Evolutionary conservation across 2,797 vertebrate species (phyloP).

Genomic region (Graptemys geographica): DNA sequence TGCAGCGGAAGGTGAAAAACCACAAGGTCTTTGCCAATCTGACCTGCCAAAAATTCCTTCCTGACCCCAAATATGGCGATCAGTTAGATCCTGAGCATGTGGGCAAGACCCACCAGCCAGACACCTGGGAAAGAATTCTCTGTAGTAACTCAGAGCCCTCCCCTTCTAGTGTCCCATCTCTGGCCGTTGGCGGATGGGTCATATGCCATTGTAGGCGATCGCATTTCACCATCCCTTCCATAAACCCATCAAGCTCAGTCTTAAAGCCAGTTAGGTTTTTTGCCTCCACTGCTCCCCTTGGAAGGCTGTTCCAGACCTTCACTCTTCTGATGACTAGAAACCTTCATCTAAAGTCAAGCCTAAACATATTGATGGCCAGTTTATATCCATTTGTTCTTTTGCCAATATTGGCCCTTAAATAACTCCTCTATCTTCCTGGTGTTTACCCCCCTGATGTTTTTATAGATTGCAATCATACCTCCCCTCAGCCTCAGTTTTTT

Average conservation of each 20-base stretch:
- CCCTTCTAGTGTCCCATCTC: not conserved
- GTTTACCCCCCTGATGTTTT: not conserved
- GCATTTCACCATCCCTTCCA: not conserved
- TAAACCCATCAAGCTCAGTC: not conserved
- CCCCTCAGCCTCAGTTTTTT: not conserved
- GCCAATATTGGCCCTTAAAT: not conserved
- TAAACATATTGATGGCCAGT: not conserved
- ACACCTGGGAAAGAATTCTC: not conserved
- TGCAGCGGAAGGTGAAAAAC: not conserved
- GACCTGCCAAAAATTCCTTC: not conserved
- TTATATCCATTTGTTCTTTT: not conserved
- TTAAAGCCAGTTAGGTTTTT: not conserved
- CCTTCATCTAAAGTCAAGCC: not conserved
- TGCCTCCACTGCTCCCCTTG: not conserved
- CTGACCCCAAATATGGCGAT: not conserved
- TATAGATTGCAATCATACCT: not conserved
- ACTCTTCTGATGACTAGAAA: not conserved
- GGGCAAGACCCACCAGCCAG: not conserved
- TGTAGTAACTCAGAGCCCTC: not conserved
- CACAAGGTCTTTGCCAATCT: not conserved
- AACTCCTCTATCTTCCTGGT: not conserved
- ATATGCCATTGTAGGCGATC: not conserved
- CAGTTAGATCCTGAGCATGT: not conserved
- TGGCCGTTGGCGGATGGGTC: not conserved
- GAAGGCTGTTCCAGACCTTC: not conserved